A percentile compares a stretch with the other conserved stretches of the same genome.
phyloP scores from a whole-genome alignment of 2,113 vertebrate species.

The Phrynosoma blainvillii region DNA sequence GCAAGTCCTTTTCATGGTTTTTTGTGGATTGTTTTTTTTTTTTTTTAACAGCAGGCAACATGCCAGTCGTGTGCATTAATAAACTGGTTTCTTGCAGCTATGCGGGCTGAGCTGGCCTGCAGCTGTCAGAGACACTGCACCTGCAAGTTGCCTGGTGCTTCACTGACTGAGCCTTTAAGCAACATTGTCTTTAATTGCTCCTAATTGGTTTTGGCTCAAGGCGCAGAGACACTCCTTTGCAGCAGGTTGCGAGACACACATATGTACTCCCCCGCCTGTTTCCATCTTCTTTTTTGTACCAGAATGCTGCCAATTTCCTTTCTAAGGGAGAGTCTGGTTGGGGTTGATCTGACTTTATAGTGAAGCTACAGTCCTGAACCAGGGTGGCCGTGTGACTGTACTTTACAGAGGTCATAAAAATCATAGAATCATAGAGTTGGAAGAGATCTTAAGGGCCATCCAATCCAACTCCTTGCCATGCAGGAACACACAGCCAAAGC shows the following conservation, averaged over 20 bases:
- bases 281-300: background rate
- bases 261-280: background rate
- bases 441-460: too few relatives aligned
- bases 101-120: conserved; percentile 19
- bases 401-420: too few relatives aligned
- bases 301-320: background rate
- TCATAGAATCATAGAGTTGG: too few relatives aligned
- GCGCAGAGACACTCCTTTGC: background rate
- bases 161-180: background rate
- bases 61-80: conserved; percentile 46
- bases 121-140: conserved; percentile 30
- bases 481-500: too few relatives aligned
- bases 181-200: conserved; percentile 43
- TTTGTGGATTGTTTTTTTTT: background rate
- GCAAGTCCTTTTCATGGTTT: background rate
- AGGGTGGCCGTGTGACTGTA: too few relatives aligned
- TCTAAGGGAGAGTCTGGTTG: background rate
- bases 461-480: too few relatives aligned
- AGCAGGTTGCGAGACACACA: background rate
- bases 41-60: conserved; percentile 41
- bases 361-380: background rate
- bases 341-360: too few relatives aligned
- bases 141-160: conserved; percentile 37
- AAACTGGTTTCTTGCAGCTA: conserved; percentile 18
- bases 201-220: conserved; percentile 30